phyloP scores from a whole-genome alignment of 2,888 invertebrate species.

The Leucozona laternaria region DNA sequence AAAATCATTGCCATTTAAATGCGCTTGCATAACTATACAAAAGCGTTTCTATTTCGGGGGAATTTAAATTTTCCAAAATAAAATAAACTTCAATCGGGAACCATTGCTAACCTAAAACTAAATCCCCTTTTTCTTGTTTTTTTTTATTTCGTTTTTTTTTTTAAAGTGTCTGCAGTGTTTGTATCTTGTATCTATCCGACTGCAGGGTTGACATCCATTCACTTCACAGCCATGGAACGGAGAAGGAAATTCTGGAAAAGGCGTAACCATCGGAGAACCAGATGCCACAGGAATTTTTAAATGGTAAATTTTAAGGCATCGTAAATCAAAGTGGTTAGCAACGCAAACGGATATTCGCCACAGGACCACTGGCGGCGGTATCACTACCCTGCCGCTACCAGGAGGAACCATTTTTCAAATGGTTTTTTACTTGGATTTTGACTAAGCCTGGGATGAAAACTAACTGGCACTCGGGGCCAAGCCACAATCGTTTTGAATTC shows the following conservation, averaged over 20 bases:
- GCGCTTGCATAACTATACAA: not conserved
- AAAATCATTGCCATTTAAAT: conserved; percentile 8
- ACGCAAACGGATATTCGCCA: conserved; percentile 68
- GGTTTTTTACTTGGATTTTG: not conserved
- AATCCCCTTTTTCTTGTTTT: conserved; percentile 9
- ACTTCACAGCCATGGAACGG: conserved; percentile 51
- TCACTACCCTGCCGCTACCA: not conserved
- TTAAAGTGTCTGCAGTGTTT: not conserved
- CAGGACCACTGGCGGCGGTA: conserved; percentile 30
- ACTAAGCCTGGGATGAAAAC: conserved; percentile 29
- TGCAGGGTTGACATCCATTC: conserved; percentile 68
- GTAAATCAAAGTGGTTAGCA: conserved; percentile 73
- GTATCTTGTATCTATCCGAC: conserved; percentile 26
- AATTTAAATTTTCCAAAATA: not conserved
- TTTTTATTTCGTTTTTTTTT: conserved; percentile 2
- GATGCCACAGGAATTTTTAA: conserved; percentile 72
- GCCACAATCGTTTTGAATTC: conserved; percentile 13
- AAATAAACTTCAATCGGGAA: not conserved
- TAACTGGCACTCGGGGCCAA: not conserved
- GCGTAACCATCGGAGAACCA: conserved; percentile 52
- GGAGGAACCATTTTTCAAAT: conserved; percentile 14
- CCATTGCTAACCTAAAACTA: not conserved
- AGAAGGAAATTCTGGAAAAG: conserved; percentile 31
- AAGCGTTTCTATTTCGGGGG: not conserved
- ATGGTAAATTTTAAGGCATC: conserved; percentile 71